Percentiles rank a stretch among this genome's conserved stretches.
These are phyloP conservation scores for Galeopterus variegatus DNA, from an alignment of 2,113 vertebrate species.

Conservation along the genomic window DNA sequence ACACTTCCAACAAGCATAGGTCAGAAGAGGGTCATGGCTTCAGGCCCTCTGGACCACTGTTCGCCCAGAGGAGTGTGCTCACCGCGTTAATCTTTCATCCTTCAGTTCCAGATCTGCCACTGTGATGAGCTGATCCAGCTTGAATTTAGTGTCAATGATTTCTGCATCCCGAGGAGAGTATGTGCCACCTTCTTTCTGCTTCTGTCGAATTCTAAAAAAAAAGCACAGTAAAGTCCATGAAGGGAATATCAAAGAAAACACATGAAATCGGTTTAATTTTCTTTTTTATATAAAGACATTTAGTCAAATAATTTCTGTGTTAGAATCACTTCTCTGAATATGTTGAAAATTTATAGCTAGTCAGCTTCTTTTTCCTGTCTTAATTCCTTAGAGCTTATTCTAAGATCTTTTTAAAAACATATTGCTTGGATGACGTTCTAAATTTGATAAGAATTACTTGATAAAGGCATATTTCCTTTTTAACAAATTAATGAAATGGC, in stretches of 20 bases:
- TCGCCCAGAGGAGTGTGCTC: constrained; percentile 87
- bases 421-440: not conserved
- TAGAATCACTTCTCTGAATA: constrained; percentile 5
- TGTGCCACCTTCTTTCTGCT: constrained; percentile 97
- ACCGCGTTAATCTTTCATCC: constrained; percentile 98
- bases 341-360: not conserved
- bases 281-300: constrained; percentile 30
- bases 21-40: constrained; percentile 93
- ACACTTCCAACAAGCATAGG: constrained; percentile 96
- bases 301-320: not conserved
- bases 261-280: not conserved
- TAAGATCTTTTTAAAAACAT: not conserved
- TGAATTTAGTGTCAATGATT: constrained; percentile 98
- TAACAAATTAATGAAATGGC: too few species aligned
- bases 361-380: constrained; percentile 14
- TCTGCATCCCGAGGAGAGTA: constrained; percentile 98
- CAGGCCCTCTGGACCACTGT: constrained; percentile 89
- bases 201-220: constrained; percentile 94
- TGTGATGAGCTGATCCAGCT: constrained; percentile 98
- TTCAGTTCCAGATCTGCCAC: constrained; percentile 98
- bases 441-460: constrained; percentile 19
- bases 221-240: constrained; percentile 56
- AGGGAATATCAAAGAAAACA: not conserved
- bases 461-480: not conserved
- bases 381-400: not conserved